These are phyloP conservation scores for Andrena bicolor DNA, from an alignment of 2,888 invertebrate species.

Conservation along the genomic window DNA sequence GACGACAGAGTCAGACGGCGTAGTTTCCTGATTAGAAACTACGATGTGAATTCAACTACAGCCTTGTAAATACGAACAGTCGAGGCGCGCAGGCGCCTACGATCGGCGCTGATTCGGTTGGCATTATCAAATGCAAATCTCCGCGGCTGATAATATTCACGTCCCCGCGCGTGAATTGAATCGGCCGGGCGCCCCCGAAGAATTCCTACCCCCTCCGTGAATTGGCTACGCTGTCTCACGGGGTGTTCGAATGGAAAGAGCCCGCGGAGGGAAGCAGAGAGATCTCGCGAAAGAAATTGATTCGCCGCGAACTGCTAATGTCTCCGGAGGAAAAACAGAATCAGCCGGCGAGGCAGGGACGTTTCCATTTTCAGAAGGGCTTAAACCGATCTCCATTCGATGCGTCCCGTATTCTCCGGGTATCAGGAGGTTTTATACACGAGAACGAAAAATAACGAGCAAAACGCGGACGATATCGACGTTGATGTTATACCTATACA, in stretches of 20 bases:
- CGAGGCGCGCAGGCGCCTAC: not conserved
- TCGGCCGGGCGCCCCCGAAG: too few species aligned
- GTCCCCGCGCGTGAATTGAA: too few species aligned
- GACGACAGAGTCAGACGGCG: conserved; percentile 21
- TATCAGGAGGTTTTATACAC: conserved; percentile 45
- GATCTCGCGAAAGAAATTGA: conserved; percentile 10
- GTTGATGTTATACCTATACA: conserved; percentile 45
- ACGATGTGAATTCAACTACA: conserved; percentile 15
- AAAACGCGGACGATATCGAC: conserved; percentile 55
- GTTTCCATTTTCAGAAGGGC: conserved; percentile 16
- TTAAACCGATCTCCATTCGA: conserved; percentile 53
- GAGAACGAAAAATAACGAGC: conserved; percentile 44
- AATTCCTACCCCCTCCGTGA: too few species aligned
- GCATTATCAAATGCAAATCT: too few species aligned
- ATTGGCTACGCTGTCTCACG: too few species aligned
- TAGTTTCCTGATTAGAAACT: conserved; percentile 49
- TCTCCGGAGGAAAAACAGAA: conserved; percentile 19
- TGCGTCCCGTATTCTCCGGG: conserved; percentile 35
- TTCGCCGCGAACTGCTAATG: conserved; percentile 8
- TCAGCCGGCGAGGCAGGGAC: not conserved
- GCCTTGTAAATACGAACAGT: conserved; percentile 8
- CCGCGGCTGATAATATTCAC: too few species aligned
- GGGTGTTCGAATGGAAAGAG: not conserved
- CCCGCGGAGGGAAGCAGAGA: not conserved
- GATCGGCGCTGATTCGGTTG: too few species aligned